Base-by-base conservation (phyloP, 2,797 vertebrate genomes). In the Ctenochaetus hawaiiensis region DNA sequence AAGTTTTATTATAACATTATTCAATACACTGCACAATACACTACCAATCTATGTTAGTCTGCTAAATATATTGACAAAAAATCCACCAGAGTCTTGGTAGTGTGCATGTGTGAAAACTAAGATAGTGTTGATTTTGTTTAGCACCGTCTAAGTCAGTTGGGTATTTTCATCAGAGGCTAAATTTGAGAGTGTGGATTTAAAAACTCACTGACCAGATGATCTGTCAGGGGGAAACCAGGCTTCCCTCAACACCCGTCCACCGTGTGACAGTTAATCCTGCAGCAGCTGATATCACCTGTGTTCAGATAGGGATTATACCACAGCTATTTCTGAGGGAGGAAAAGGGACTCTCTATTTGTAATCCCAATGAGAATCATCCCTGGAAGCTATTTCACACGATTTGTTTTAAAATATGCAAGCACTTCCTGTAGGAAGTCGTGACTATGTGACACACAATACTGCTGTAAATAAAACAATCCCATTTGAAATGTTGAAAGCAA, bases 211-310 rank as follows among this genome's bases (percentile, higher is more conserved):
- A 65, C 51, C 57, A 51, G 48, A 53, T 79, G 51, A 72, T 83
- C 54, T 17, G 69, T 56, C 58, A 66, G 39, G 56, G 26, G 62
- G 58, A 30, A 73, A 51, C 39, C 62, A 57, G 64, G 72, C 66
- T 72, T 75, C 79, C 71, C 83, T 78, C 16, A 14, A 66, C 76
- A 77, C 80, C 80, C 78, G 72, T 62, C 76, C 52, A 16, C 51
- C 64, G 60, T 71, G 80, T 72, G 70, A 64, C 65, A 76, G 81
- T 70, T 90, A 92, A 93, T 92, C 92, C 92, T 72, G 62, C 77
- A 61, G 60, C 72, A 54, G 83, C 67, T 88, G 73, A 86, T 90
- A 84, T 87, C 86, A 89, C 90, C 85, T 77, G 77, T 86, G 79
- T 43, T 60, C 81, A 67, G 77, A 84, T 76, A 67, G 66, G 84